Evolutionary conservation across 2,888 invertebrate species (phyloP).

Genomic region (Lasioglossum lativentre): DNA sequence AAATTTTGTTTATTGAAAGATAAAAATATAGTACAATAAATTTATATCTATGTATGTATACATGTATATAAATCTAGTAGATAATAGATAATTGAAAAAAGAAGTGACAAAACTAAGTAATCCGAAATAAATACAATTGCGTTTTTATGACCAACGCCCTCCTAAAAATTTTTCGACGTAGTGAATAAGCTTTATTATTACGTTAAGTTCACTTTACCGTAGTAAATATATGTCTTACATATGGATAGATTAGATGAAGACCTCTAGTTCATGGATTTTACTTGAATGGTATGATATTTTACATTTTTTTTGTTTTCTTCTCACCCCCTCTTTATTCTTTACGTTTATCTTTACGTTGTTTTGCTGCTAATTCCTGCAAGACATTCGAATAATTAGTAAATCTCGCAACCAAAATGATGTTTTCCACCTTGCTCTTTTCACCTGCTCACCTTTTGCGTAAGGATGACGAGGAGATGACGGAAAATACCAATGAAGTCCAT

Average conservation of each 20-base stretch:
- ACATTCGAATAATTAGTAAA: not conserved
- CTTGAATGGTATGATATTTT: constrained; percentile 76
- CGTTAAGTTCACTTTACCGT: constrained; percentile 69
- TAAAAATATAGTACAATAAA: constrained; percentile 79
- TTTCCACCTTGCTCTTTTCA: not conserved
- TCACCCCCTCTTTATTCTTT: constrained; percentile 70
- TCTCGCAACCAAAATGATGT: not conserved
- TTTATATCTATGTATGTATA: constrained; percentile 70
- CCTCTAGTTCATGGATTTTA: constrained; percentile 83
- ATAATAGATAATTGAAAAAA: constrained; percentile 67
- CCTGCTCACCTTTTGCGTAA: constrained; percentile 93
- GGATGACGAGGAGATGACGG: constrained; percentile 95
- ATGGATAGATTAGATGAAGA: constrained; percentile 83
- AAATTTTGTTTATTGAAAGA: constrained; percentile 77
- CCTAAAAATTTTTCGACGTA: constrained; percentile 60
- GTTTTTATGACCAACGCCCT: constrained; percentile 46
- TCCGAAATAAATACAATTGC: constrained; percentile 68
- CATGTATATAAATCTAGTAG: constrained; percentile 72
- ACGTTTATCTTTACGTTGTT: constrained; percentile 77
- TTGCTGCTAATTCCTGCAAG: constrained; percentile 72
- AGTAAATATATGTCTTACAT: constrained; percentile 75
- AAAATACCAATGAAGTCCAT: constrained; percentile 97
- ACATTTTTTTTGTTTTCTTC: constrained; percentile 43
- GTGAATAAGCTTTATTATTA: constrained; percentile 65
- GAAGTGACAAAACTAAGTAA: constrained; percentile 58